Evolutionary conservation across 30 jellyfish, hydroid and myxozoan species (phyloP), one percentile per base, ranked within the genome.

Genomic region (Pelagia noctiluca): DNA sequence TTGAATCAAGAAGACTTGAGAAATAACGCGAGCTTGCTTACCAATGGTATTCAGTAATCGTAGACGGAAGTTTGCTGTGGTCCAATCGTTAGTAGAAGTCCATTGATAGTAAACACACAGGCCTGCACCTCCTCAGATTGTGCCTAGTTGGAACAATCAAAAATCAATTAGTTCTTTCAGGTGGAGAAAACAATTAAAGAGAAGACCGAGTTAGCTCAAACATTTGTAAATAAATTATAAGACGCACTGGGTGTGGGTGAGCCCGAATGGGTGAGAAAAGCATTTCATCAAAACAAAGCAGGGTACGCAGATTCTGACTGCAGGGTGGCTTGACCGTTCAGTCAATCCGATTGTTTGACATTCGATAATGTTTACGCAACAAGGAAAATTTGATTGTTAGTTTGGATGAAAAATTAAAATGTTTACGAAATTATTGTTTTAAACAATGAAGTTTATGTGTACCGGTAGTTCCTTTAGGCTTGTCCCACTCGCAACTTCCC

Each of bases 401-500:
- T n/a, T n/a, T n/a, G n/a, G 30, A 52, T 52, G 68, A 3, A 52
- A 52, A 3, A 19, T 52, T 19, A 42, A 25, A 52, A 52, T 52
- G 68, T 3, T 3, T 52, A 10, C 21, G 4, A 52, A 52, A 19
- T 2, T 52, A 3, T 52, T 19, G 16, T 4, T 52, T 42, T 5
- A 42, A 42, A 42, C 57, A 42, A 5, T 42, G 8, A 42, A 42
- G 16, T 16, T 16, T 10, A 37, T 49, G 60, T 80, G 1, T 35
- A 81, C 91, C 48, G 26, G 12, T 31, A 81, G 37, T 8, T 50
- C 69, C 63, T 81, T 67, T 16, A 81, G 25, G 35, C 91, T 42
- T 65, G 66, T 69, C 18, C 91, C 91, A 31, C 65, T 81, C 29
- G 47, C 84, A 7, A 81, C 91, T 46, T 67, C 72, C 91, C 91